Percentiles rank a stretch among this genome's conserved stretches.
Conservation (phyloP, 2,113 vertebrate genomes). For the Potamarius usumacintae region DNA sequence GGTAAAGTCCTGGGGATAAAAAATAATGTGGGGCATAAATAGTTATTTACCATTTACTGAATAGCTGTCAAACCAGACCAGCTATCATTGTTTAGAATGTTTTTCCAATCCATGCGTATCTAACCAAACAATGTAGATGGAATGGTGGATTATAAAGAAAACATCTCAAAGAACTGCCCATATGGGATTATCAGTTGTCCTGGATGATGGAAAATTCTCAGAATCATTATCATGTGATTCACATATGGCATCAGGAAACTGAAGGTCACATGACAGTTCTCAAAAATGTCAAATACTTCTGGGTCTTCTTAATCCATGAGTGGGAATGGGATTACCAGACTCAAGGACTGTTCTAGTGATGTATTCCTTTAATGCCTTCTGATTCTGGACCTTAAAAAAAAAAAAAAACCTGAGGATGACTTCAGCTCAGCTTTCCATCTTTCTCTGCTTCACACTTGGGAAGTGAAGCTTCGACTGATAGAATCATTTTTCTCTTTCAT, state of each 20-base stretch:
- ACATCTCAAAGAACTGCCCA: neutral
- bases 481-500: neutral
- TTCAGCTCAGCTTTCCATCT: neutral
- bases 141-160: neutral
- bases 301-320: neutral
- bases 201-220: neutral
- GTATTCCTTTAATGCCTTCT: neutral
- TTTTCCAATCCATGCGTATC: neutral
- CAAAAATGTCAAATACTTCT: neutral
- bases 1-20: slow-evolving; percentile 29
- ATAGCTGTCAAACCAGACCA: neutral
- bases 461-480: neutral
- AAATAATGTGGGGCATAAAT: slow-evolving; percentile 10
- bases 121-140: neutral
- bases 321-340: neutral
- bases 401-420: neutral
- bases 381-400: neutral
- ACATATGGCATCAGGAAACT: neutral
- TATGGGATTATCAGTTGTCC: neutral
- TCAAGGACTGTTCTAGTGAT: neutral
- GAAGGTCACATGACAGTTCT: neutral
- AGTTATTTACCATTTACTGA: slow-evolving; percentile 13
- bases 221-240: neutral
- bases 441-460: neutral
- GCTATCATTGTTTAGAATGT: neutral